Evolutionary conservation across 1,140 invertebrate genomes (phyloP), one percentile per base, ranked within the genome.

Genomic region (Carcinoscorpius rotundicauda): DNA sequence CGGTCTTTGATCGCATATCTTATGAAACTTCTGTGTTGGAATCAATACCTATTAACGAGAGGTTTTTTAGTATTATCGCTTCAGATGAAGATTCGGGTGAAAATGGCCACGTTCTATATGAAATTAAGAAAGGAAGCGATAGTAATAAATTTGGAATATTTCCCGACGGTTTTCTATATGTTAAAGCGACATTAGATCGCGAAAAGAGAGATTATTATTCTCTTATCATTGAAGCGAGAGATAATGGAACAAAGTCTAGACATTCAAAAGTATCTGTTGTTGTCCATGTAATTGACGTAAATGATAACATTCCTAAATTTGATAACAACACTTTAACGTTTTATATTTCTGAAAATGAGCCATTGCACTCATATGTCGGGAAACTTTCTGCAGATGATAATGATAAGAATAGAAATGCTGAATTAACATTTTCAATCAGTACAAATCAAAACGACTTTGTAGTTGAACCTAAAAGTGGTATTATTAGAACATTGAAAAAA

Each of bases 271-370:
- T 93, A 0, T 86, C 89, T 2, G 84, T 97, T 0, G 85, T 93
- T 3, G 86, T 98, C 58, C 88, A 95, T 73, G 85, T 98, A 3
- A 85, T 93, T 52, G 96, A 98, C 78, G 93, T 93, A 76, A 98
- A 98, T 76, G 95, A 98, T 76, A 97, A 98, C 74, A 83, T 86
- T 11, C 96, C 96, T 0, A 69, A 67, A 8, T 81, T 81, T 71
- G 86, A 83, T 2, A 93, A 93, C 71, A 83, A 83, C 4, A 92
- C 88, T 4, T 64, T 71, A 51, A 55, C 58, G 49, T 92, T 93
- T 73, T 85, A 83, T 74, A 83, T 94, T 5, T 82, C 84, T n/a
- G 92, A 95, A 79, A 94, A 94, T 75, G 88, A 91, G 72, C 86
- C 87, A 3, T 81, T 85, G 0, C 89, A 93, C 75, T 89, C 89